Conservation (phyloP, 2,113 vertebrate species). For the Indicator indicator region DNA sequence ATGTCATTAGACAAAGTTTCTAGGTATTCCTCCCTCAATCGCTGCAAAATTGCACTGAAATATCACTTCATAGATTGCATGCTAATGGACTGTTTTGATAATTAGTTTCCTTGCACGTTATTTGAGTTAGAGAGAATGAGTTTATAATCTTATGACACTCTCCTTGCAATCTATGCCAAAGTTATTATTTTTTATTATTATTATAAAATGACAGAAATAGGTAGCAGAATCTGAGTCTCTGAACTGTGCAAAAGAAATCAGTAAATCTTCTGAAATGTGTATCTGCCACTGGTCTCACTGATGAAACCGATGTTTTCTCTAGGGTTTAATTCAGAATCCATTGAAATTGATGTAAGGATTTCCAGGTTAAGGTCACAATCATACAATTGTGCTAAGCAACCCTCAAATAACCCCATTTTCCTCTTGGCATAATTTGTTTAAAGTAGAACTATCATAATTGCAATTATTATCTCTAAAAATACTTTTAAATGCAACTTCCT, state of each 20-base stretch:
- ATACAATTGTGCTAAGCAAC: background rate
- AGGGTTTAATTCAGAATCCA: background rate
- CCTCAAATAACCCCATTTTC: background rate
- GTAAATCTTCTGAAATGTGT: background rate
- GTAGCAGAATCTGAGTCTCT: background rate
- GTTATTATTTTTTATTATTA: background rate
- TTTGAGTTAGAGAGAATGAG: background rate
- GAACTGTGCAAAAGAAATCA: background rate
- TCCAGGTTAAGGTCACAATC: background rate
- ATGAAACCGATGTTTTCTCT: background rate
- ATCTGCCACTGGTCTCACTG: background rate
- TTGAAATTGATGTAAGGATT: background rate
- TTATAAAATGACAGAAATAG: background rate
- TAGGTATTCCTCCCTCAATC: background rate
- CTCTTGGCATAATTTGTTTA: background rate
- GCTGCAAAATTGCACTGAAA: background rate
- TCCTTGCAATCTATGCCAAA: background rate
- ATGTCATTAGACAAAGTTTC: background rate
- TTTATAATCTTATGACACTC: background rate
- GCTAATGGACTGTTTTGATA: background rate
- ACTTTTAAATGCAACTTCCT: background rate
- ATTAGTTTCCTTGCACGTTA: background rate
- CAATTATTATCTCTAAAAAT: background rate
- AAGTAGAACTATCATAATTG: background rate
- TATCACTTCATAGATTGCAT: background rate